Base-by-base conservation (phyloP, 2,113 vertebrate genomes). In the Bucco capensis region DNA sequence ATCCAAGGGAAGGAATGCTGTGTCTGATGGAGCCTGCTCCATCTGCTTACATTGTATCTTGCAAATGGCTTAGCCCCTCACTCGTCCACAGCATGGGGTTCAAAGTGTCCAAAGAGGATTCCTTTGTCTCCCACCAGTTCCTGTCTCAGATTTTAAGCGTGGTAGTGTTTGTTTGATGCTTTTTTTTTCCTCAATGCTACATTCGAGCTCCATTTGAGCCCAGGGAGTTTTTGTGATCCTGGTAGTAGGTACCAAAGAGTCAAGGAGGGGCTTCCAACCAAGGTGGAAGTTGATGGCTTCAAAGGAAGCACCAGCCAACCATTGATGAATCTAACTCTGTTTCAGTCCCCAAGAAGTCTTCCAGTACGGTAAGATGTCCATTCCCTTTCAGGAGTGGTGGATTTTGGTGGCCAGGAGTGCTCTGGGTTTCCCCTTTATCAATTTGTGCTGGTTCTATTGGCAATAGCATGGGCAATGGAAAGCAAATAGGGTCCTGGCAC, bases 81-180 rank as follows among this genome's bases (percentile, higher is more conserved):
- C 67, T 61, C 19, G 37, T 7, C 1, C 56, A 46, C 28, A 27
- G 88, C n/a, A 19, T 92, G 83, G 78, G 73, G 94, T 96, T 93
- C 92, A 71, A 46, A 93, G 90, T 46, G 10, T 89, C n/a, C 93
- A 94, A 72, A 83, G 93, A 5, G 4, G 46, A 89, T 96, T 96
- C 30, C 87, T 89, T 86, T 53, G 65, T 83, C 71, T 84, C 79
- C 89, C 94, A 64, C 90, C 94, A 96, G 95, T 96, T 89, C 62
- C 83, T 87, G 70, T 40, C 90, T 94, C 66, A 33, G 94, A 76
- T 86, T 70, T 64, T 9, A 65, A 73, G 42, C 60, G 2, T 53
- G 62, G 71, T n/a, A 14, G 74, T 6, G 9, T 40, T n/a, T n/a
- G n/a, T n/a, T 38, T 37, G 30, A 9, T 28, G 40, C 6, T 33